A percentile compares a stretch with the other conserved stretches of the same genome.
phyloP scores from a whole-genome alignment of 1,140 invertebrate species.

The Pseudomyrmex cubaensis region DNA sequence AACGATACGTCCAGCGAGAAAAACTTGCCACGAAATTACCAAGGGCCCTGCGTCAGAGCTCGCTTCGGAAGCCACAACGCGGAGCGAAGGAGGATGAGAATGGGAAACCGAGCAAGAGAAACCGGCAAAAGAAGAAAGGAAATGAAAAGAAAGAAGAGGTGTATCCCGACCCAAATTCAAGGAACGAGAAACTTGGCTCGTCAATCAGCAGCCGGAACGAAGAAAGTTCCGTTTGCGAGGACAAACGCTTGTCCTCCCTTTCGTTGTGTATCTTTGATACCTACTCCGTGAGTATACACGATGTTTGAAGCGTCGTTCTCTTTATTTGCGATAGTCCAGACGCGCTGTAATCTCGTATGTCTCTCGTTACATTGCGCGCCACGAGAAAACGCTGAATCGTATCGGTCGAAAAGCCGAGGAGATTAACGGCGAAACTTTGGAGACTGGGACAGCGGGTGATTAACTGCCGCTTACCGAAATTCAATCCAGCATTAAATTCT shows the following conservation, averaged over 20 bases:
- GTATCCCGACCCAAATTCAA: constrained; percentile 82
- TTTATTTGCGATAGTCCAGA: constrained; percentile 60
- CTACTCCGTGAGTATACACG: constrained; percentile 22
- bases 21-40: constrained; percentile 73
- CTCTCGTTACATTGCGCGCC: constrained; percentile 48
- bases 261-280: constrained; percentile 80
- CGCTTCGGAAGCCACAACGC: constrained; percentile 71
- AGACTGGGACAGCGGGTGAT: constrained; percentile 38
- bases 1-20: constrained; percentile 70
- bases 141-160: constrained; percentile 60
- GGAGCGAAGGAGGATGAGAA: constrained; percentile 42
- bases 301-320: constrained; percentile 45
- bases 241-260: constrained; percentile 74
- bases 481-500: constrained; percentile 50
- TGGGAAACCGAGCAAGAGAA: constrained; percentile 24
- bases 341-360: background rate
- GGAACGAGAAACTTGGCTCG: constrained; percentile 82
- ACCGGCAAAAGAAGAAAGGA: constrained; percentile 17
- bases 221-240: constrained; percentile 80
- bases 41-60: constrained; percentile 30
- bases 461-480: constrained; percentile 41
- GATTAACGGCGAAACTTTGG: constrained; percentile 59
- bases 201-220: constrained; percentile 82
- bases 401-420: constrained; percentile 15
- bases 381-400: constrained; percentile 31